These are phyloP conservation scores for Synergus umbraculus DNA, from an alignment of 2,888 invertebrate genomes.

Conservation along the genomic window DNA sequence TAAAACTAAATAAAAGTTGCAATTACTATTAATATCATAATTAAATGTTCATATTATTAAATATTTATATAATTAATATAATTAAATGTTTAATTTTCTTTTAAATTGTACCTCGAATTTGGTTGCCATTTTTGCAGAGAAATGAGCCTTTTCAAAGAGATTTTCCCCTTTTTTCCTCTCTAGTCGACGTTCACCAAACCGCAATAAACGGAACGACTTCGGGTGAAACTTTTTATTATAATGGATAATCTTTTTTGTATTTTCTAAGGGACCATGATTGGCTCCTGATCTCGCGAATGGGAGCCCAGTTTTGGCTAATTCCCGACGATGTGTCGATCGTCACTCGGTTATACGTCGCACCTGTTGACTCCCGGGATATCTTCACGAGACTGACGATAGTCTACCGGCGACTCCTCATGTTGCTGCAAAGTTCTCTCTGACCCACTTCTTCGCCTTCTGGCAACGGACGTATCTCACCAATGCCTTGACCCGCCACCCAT, in stretches of 20 bases:
- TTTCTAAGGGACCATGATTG: conserved; percentile 44
- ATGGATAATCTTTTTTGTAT: not conserved
- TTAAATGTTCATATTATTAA: not conserved
- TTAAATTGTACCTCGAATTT: conserved; percentile 33
- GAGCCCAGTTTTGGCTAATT: conserved; percentile 17
- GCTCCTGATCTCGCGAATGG: conserved; percentile 29
- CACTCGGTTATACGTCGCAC: conserved; percentile 61
- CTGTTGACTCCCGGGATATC: conserved; percentile 77
- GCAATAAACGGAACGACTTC: conserved; percentile 12
- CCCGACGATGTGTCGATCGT: conserved; percentile 43
- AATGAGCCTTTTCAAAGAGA: not conserved
- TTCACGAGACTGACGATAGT: conserved; percentile 75
- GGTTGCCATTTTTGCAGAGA: conserved; percentile 15
- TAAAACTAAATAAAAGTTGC: not conserved
- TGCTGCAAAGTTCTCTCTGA: conserved; percentile 74
- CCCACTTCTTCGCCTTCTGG: conserved; percentile 68
- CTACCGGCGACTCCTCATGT: conserved; percentile 72
- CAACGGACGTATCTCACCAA: conserved; percentile 47
- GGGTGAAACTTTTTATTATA: not conserved
- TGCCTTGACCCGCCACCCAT: conserved; percentile 41
- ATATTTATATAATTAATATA: not conserved
- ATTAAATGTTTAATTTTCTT: not conserved
- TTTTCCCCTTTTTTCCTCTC: not conserved
- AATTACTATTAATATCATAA: not conserved
- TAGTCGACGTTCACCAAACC: conserved; percentile 29